These are phyloP conservation scores for Megamerina dolium DNA, from an alignment of 2,888 invertebrate species.

Conservation along the genomic window DNA sequence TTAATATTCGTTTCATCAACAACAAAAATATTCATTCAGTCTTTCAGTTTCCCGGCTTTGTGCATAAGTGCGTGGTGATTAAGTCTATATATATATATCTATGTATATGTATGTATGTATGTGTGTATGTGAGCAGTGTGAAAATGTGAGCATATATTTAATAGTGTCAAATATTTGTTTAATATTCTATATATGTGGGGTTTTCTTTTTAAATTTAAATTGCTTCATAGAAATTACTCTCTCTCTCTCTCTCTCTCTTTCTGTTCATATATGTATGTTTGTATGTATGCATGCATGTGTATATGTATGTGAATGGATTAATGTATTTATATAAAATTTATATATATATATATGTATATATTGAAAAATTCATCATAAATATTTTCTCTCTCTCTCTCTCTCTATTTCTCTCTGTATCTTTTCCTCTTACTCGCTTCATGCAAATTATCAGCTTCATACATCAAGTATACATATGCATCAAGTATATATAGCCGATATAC, in stretches of 20 bases:
- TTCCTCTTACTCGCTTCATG: no score
- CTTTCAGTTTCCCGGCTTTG: constrained; percentile 46
- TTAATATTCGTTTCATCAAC: no score
- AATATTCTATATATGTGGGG: constrained; percentile 1
- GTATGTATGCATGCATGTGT: constrained; percentile 13
- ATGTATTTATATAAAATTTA: no score
- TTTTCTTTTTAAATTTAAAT: not conserved
- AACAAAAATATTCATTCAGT: no score
- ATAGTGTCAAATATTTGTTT: constrained; percentile 10
- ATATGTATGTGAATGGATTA: constrained; percentile 7
- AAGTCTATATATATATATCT: constrained; percentile 1
- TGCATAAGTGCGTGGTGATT: constrained; percentile 28
- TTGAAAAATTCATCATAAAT: no score
- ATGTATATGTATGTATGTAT: not conserved
- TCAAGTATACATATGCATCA: no score
- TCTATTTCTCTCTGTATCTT: not conserved
- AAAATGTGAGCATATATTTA: constrained; percentile 2
- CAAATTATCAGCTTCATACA: no score
- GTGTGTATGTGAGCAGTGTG: not conserved
- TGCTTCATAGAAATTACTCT: not conserved
- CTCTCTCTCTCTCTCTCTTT: not conserved
- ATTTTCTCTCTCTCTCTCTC: not conserved
- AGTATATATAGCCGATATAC: no score
- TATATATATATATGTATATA: no score
- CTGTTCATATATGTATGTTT: constrained; percentile 19